A percentile compares a stretch with the other conserved stretches of the same genome.
These are phyloP conservation scores for Haliclystus octoradiatus DNA, from an alignment of 30 jellyfish, hydroid and myxozoan genomes.

Conservation along the genomic window DNA sequence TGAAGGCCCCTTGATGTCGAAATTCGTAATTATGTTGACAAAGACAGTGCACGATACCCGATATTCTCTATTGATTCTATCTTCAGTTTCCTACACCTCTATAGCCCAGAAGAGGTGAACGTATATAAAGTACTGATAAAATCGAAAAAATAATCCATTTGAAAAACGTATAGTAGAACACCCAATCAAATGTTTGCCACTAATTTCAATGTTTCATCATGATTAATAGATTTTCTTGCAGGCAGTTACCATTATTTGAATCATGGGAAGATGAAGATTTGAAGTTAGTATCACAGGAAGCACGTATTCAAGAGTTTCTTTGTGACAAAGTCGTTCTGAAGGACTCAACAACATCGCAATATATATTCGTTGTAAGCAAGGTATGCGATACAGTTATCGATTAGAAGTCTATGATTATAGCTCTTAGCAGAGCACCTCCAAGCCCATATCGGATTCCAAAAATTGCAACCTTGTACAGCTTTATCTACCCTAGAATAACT, in stretches of 20 bases:
- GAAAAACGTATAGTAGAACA: too few relatives aligned
- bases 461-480: too few relatives aligned
- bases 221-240: background rate
- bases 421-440: background rate
- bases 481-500: too few relatives aligned
- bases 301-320: slow-evolving; percentile 9
- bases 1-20: too few relatives aligned
- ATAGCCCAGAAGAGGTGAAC: background rate
- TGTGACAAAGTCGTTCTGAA: slow-evolving; percentile 12
- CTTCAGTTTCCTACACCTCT: too few relatives aligned
- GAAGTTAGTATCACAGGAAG: slow-evolving; percentile 13
- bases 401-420: background rate
- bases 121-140: background rate
- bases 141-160: too few relatives aligned
- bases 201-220: background rate
- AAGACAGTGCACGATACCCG: too few relatives aligned
- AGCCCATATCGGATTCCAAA: too few relatives aligned
- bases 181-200: background rate
- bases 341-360: slow-evolving; percentile 21
- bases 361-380: slow-evolving; percentile 10
- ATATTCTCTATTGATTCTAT: too few relatives aligned
- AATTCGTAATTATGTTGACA: too few relatives aligned
- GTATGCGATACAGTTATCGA: background rate
- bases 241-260: slow-evolving; percentile 7
- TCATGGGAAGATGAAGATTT: slow-evolving; percentile 10